phyloP scores from a whole-genome alignment of 2,797 vertebrate genomes.

The Chelmon rostratus region DNA sequence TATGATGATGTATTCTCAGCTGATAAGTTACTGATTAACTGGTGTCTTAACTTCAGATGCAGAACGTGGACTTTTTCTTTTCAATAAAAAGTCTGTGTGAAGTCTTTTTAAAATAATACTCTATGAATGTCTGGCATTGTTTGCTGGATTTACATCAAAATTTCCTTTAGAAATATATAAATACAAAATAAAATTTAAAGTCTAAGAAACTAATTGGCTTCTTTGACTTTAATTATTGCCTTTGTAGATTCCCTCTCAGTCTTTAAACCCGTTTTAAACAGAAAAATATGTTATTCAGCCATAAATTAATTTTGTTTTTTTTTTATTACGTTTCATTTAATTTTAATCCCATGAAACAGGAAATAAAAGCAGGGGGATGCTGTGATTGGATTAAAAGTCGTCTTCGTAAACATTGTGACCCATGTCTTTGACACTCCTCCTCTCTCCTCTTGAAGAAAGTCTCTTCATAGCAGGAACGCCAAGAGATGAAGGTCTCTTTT shows the following conservation, averaged over 20 bases:
- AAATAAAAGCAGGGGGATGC: constrained; percentile 81
- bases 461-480: constrained; percentile 78
- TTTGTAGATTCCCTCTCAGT: constrained; percentile 75
- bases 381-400: constrained; percentile 87
- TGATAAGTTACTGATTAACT: constrained; percentile 68
- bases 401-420: constrained; percentile 87
- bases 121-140: constrained; percentile 41
- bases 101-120: constrained; percentile 42
- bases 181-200: constrained; percentile 64
- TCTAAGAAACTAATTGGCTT: constrained; percentile 71
- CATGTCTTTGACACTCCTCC: constrained; percentile 84
- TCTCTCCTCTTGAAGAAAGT: constrained; percentile 79
- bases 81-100: constrained; percentile 3
- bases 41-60: constrained; percentile 47
- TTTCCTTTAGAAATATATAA: constrained; percentile 60
- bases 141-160: constrained; percentile 50
- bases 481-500: constrained; percentile 85
- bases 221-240: constrained; percentile 75
- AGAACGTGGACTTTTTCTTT: constrained; percentile 31
- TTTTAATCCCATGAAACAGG: constrained; percentile 87
- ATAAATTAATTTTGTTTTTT: constrained; percentile 86
- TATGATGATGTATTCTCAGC: constrained; percentile 40
- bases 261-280: constrained; percentile 74
- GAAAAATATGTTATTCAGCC: constrained; percentile 69
- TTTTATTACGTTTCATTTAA: constrained; percentile 80